These are phyloP conservation scores for Hoplias malabaricus DNA, from an alignment of 2,113 vertebrate genomes.

Conservation along the genomic window DNA sequence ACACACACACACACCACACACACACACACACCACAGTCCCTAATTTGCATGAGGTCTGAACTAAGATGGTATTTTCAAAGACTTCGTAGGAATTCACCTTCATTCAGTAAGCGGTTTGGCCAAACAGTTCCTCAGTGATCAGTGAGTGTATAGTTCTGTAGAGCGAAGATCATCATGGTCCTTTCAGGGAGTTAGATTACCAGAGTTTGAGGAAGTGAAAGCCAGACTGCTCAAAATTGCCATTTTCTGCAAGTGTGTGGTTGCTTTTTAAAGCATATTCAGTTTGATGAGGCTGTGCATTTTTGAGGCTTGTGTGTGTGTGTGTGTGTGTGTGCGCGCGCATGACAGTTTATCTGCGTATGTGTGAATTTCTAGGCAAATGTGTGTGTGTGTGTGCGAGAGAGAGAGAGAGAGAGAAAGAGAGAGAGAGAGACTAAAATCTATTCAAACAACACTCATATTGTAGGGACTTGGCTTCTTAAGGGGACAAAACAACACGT, in stretches of 20 bases:
- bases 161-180: constrained; percentile 47
- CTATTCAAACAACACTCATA: too few relatives aligned
- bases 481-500: too few relatives aligned
- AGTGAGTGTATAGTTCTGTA: neutral
- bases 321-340: constrained; percentile 35
- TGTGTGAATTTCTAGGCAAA: constrained; percentile 6
- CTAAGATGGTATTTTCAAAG: too few relatives aligned
- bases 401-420: too few relatives aligned
- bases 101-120: too few relatives aligned
- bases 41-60: too few relatives aligned
- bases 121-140: neutral
- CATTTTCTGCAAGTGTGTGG: constrained; percentile 59
- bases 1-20: too few relatives aligned
- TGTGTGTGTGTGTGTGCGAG: constrained; percentile 20
- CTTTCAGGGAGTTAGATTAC: constrained; percentile 56
- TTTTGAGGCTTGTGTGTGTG: constrained; percentile 27
- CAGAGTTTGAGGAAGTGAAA: constrained; percentile 51
- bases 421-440: too few relatives aligned
- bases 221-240: constrained; percentile 51
- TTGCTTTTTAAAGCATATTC: constrained; percentile 42
- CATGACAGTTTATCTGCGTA: neutral
- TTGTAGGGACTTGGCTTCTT: too few relatives aligned
- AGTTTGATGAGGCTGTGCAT: constrained; percentile 41
- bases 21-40: too few relatives aligned
- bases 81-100: too few relatives aligned